Conservation (phyloP, 1,140 invertebrate species). For the Yoshiicerus persimilis region DNA sequence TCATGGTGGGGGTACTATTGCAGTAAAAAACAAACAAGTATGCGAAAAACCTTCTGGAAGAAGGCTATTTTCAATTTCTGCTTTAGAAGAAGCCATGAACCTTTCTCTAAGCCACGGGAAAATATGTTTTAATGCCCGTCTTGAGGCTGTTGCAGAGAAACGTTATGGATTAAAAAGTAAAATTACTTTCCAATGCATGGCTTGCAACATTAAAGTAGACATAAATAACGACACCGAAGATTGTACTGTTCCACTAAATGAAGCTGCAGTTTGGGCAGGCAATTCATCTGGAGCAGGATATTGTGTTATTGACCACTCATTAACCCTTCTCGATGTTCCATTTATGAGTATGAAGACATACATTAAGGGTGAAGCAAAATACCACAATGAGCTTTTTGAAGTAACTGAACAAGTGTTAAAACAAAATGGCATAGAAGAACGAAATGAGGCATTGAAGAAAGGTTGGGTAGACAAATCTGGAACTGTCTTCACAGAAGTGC, state of each 20-base stretch:
- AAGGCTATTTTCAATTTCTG: too few species aligned
- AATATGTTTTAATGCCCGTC: too few species aligned
- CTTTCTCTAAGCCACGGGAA: too few species aligned
- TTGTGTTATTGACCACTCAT: background rate
- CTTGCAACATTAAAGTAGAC: too few species aligned
- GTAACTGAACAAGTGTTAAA: background rate
- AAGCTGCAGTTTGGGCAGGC: background rate
- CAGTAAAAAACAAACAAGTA: too few species aligned
- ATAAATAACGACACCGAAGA: too few species aligned
- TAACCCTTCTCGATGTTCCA: background rate
- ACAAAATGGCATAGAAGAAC: conserved; percentile 35
- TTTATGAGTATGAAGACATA: background rate
- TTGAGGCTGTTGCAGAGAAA: too few species aligned
- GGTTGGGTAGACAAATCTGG: conserved; percentile 44
- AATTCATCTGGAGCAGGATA: background rate
- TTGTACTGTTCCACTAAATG: background rate
- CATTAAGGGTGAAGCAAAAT: background rate
- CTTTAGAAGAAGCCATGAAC: too few species aligned
- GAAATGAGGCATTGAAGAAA: conserved; percentile 18
- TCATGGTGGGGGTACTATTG: too few species aligned
- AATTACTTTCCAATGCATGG: too few species aligned
- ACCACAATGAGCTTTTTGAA: background rate
- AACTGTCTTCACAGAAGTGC: conserved; percentile 51
- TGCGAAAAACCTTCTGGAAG: too few species aligned
- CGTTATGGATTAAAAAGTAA: too few species aligned